These are phyloP conservation scores for Myripristis jacobus DNA, from an alignment of 2,797 vertebrate genomes.

Conservation along the genomic window DNA sequence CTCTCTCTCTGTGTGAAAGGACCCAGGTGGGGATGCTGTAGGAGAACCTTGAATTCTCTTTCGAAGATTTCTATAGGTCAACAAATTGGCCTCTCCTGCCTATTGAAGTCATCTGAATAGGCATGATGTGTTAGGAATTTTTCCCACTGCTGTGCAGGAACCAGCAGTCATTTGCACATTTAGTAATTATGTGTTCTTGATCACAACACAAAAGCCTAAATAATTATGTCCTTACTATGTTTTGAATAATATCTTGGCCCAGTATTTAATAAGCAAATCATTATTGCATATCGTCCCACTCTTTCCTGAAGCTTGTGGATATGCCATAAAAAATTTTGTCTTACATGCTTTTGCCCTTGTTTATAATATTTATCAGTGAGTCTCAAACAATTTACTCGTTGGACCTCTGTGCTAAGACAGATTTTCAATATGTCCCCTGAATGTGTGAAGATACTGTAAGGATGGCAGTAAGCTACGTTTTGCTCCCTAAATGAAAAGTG, in stretches of 20 bases:
- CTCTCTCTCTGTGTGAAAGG: slow-evolving; percentile 26
- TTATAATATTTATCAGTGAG: slow-evolving; percentile 28
- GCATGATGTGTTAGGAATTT: slow-evolving; percentile 28
- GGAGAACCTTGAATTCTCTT: slow-evolving; percentile 60
- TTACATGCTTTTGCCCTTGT: not conserved
- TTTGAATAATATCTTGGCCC: no score
- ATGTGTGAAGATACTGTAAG: slow-evolving; percentile 41
- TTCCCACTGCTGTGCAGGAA: slow-evolving; percentile 20
- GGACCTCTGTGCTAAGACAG: slow-evolving; percentile 9
- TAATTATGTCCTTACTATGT: no score
- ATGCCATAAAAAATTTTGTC: not conserved
- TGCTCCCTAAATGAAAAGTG: slow-evolving; percentile 66
- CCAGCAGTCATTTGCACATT: slow-evolving; percentile 6
- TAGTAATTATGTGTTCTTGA: not conserved
- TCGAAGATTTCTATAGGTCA: slow-evolving; percentile 61
- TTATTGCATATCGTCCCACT: not conserved
- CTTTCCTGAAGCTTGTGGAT: not conserved
- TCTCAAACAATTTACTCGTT: slow-evolving; percentile 10
- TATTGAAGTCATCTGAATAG: slow-evolving; percentile 53
- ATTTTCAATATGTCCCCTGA: slow-evolving; percentile 35
- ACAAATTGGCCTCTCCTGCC: slow-evolving; percentile 61
- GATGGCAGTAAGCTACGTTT: slow-evolving; percentile 42
- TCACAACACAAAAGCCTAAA: not conserved
- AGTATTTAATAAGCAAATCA: not conserved
- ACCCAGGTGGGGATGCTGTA: slow-evolving; percentile 56